Percentiles rank a stretch among this genome's conserved stretches.
Evolutionary conservation across 2,888 invertebrate species (phyloP).

Genomic region (Eristalinus sepulchralis): DNA sequence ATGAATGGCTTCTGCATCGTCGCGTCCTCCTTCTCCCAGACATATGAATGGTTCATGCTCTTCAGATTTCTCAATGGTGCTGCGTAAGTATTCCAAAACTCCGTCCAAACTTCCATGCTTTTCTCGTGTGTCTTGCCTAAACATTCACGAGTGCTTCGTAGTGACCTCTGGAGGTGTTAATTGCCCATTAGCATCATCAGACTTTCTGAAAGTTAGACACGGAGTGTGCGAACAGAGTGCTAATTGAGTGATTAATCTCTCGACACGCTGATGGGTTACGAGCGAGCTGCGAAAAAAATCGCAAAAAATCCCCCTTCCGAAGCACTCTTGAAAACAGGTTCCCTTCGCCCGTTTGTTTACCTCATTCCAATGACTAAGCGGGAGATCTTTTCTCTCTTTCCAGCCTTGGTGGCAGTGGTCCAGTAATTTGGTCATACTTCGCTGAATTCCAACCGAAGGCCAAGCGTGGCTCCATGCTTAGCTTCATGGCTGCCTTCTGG

Average conservation of each 20-base stretch:
- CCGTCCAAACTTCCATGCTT: no score
- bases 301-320: background rate
- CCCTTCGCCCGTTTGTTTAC: conserved; percentile 16
- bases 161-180: conserved; percentile 60
- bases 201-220: conserved; percentile 43
- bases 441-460: conserved; percentile 96
- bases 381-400: conserved; percentile 18
- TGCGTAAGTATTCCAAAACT: conserved; percentile 86
- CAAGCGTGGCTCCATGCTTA: conserved; percentile 94
- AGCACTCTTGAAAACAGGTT: background rate
- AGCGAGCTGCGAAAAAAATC: conserved; percentile 1
- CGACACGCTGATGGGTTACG: conserved; percentile 9
- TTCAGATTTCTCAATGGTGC: conserved; percentile 96
- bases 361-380: conserved; percentile 7
- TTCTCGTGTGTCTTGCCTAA: background rate
- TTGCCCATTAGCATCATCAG: conserved; percentile 53
- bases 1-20: conserved; percentile 95
- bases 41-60: conserved; percentile 93
- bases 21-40: conserved; percentile 94
- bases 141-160: conserved; percentile 22
- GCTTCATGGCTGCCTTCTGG: conserved; percentile 97
- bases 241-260: conserved; percentile 65
- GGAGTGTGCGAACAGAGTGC: conserved; percentile 19
- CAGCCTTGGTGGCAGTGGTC: conserved; percentile 83
- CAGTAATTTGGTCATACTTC: conserved; percentile 97